A percentile compares a stretch with the other conserved stretches of the same genome.
Conservation (phyloP, 1,140 invertebrate species). For the Geopemphigus sp. region DNA sequence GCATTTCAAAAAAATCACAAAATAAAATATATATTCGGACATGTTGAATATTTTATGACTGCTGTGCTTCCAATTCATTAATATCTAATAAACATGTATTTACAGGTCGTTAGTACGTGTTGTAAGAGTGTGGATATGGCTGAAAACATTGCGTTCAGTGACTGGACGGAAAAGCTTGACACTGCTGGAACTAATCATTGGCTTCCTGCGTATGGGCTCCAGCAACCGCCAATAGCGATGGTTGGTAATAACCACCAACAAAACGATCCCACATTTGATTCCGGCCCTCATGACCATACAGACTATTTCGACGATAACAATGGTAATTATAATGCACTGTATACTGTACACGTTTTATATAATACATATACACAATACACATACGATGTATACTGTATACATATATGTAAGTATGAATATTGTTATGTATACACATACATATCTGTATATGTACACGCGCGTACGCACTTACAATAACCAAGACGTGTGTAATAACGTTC, state of each 20-base stretch:
- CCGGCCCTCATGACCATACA: constrained; percentile 13
- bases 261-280: constrained; percentile 37
- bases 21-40: no score
- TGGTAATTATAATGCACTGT: constrained; percentile 29
- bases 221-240: constrained; percentile 57
- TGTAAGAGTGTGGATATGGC: constrained; percentile 31
- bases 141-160: constrained; percentile 64
- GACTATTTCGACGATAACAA: constrained; percentile 44
- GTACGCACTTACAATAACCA: not conserved
- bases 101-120: constrained; percentile 20
- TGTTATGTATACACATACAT: no score
- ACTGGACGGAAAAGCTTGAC: constrained; percentile 63
- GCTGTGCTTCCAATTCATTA: not conserved
- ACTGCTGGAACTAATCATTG: constrained; percentile 61
- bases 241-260: constrained; percentile 45
- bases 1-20: no score
- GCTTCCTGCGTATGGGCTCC: constrained; percentile 67
- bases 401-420: not conserved
- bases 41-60: not conserved
- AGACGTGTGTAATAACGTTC: not conserved
- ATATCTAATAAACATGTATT: not conserved
- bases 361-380: not conserved
- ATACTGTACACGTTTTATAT: not conserved
- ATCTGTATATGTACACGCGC: no score
- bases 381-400: not conserved